Percentiles rank a stretch among this genome's conserved stretches.
phyloP scores from a whole-genome alignment of 2,888 invertebrate species.

The Melieria omissa region DNA sequence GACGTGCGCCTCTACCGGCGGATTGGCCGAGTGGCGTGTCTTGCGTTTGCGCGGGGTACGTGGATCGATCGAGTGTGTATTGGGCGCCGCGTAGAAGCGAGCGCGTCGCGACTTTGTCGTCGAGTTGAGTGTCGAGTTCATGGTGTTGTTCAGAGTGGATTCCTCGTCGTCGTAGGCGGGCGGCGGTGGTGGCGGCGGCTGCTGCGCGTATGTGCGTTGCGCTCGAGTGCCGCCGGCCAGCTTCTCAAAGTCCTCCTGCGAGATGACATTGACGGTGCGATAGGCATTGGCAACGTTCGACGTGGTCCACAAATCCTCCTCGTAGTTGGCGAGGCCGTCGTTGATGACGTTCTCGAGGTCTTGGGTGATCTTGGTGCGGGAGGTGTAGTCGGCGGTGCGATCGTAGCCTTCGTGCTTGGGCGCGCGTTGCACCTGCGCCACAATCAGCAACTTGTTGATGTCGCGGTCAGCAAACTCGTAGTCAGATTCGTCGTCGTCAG shows the following conservation, averaged over 20 bases:
- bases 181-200: slow-evolving; percentile 85
- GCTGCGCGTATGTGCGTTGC: slow-evolving; percentile 71
- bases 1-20: slow-evolving; percentile 93
- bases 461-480: slow-evolving; percentile 92
- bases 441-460: slow-evolving; percentile 92
- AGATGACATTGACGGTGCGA: slow-evolving; percentile 89
- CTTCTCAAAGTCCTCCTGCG: slow-evolving; percentile 88
- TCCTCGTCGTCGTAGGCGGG: slow-evolving; percentile 73
- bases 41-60: slow-evolving; percentile 85
- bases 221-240: slow-evolving; percentile 71
- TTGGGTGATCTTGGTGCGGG: slow-evolving; percentile 93
- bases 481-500: slow-evolving; percentile 83
- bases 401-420: slow-evolving; percentile 91
- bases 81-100: slow-evolving; percentile 94
- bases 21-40: slow-evolving; percentile 91
- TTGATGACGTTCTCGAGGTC: slow-evolving; percentile 95
- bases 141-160: slow-evolving; percentile 50
- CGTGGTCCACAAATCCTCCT: slow-evolving; percentile 89
- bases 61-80: slow-evolving; percentile 75
- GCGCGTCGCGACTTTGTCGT: slow-evolving; percentile 70
- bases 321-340: slow-evolving; percentile 95
- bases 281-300: slow-evolving; percentile 72
- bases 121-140: slow-evolving; percentile 57
- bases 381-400: slow-evolving; percentile 88
- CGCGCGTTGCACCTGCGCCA: slow-evolving; percentile 80